Evolutionary conservation across 1,140 invertebrate species (phyloP).

Genomic region (Drosophila suzukii): DNA sequence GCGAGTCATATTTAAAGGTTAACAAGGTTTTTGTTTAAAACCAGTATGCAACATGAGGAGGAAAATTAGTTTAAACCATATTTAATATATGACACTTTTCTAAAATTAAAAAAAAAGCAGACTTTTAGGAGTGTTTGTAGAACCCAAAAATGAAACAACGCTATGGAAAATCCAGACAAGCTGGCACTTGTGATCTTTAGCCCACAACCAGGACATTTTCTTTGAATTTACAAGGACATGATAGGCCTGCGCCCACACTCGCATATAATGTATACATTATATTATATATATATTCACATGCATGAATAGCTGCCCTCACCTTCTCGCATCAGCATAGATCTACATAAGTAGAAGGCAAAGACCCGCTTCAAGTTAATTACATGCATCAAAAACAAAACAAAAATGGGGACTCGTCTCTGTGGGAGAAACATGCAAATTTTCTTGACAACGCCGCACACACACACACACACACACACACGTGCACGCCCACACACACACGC

Average conservation of each 20-base stretch:
- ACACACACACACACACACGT: constrained; percentile 9
- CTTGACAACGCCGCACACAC: constrained; percentile 32
- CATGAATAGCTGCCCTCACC: constrained; percentile 29
- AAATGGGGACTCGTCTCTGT: constrained; percentile 23
- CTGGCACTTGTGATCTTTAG: background rate
- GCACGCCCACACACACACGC: background rate
- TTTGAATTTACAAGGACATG: constrained; percentile 26
- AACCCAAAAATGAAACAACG: too few relatives aligned
- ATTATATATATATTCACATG: constrained; percentile 18
- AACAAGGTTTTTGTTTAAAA: too few relatives aligned
- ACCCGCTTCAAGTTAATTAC: constrained; percentile 75
- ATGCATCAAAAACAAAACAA: constrained; percentile 56
- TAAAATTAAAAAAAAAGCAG: too few relatives aligned
- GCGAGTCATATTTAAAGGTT: too few relatives aligned
- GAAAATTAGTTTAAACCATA: too few relatives aligned
- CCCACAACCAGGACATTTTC: background rate
- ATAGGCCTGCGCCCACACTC: constrained; percentile 6
- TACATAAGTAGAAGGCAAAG: constrained; percentile 41
- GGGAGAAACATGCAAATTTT: constrained; percentile 67
- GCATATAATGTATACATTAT: background rate
- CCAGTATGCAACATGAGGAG: too few relatives aligned
- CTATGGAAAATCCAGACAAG: background rate
- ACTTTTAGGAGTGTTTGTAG: too few relatives aligned
- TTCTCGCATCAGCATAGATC: constrained; percentile 51
- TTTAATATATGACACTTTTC: too few relatives aligned